These are phyloP conservation scores for Acanthornis magna DNA, from an alignment of 2,797 vertebrate genomes.

Conservation along the genomic window DNA sequence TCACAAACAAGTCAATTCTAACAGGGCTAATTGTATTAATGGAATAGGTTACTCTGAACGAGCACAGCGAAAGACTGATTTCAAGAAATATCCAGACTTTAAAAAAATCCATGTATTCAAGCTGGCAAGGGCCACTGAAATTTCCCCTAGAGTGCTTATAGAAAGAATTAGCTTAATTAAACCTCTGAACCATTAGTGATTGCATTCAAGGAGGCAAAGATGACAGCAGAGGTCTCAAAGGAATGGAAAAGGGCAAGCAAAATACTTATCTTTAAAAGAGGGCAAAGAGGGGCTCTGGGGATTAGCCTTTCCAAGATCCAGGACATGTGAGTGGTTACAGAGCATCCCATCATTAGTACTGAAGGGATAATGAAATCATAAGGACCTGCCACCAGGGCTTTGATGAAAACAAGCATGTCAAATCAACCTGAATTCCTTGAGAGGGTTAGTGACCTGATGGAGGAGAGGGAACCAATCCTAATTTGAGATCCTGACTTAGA, in stretches of 20 bases:
- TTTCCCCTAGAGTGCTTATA: neutral
- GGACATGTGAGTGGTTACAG: neutral
- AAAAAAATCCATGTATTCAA: neutral
- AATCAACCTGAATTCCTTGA: neutral
- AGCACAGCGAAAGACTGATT: neutral
- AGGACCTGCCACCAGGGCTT: neutral
- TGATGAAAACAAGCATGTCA: neutral
- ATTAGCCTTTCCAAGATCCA: neutral
- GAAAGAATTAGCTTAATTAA: conserved; percentile 32
- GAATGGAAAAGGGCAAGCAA: neutral
- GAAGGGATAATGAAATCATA: neutral
- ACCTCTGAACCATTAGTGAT: neutral
- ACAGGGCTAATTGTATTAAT: neutral
- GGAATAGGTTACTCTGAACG: neutral
- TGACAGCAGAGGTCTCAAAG: neutral
- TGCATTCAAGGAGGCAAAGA: neutral
- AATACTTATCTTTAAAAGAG: neutral
- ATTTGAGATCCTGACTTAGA: neutral
- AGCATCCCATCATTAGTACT: neutral
- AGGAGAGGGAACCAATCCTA: neutral
- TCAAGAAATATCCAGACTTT: neutral
- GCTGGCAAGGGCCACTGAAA: neutral
- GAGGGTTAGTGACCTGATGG: neutral
- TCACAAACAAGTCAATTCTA: neutral
- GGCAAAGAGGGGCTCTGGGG: neutral